Conservation (phyloP, 2,888 invertebrate species). For the Cylloceria caligata region DNA sequence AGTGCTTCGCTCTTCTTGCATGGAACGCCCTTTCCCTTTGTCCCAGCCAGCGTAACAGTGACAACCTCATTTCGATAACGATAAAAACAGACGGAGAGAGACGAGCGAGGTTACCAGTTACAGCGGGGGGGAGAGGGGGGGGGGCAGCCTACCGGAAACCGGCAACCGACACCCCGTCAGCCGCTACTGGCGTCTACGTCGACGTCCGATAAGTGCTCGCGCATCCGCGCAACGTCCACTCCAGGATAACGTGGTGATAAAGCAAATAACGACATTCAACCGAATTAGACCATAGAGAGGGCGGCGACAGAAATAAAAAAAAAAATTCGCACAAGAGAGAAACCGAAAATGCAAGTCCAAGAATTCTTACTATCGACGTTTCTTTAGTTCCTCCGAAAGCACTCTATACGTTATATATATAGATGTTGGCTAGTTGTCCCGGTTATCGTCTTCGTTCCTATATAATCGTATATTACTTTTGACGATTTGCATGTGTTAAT, state of each 20-base stretch:
- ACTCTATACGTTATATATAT: background rate
- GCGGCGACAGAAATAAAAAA: no score
- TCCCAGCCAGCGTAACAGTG: slow-evolving; percentile 13
- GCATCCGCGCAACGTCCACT: slow-evolving; percentile 24
- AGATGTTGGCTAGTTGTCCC: background rate
- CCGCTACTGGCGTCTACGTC: slow-evolving; percentile 2
- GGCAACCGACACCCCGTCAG: slow-evolving; percentile 47
- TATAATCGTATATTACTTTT: background rate
- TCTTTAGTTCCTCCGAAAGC: background rate
- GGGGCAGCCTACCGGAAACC: slow-evolving; percentile 44
- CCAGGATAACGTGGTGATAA: slow-evolving; percentile 28
- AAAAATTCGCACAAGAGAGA: no score
- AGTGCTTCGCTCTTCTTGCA: slow-evolving; percentile 4
- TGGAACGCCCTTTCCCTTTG: background rate
- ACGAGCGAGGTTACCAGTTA: slow-evolving; percentile 4
- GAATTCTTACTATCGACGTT: background rate
- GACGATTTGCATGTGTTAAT: slow-evolving; percentile 36
- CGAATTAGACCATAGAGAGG: background rate
- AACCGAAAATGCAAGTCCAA: slow-evolving; percentile 8
- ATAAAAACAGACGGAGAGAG: slow-evolving; percentile 13
- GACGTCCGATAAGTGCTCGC: slow-evolving; percentile 36
- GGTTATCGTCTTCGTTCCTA: background rate
- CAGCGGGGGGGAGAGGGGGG: no score
- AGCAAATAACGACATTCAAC: slow-evolving; percentile 34
- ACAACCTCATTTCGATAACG: slow-evolving; percentile 41